phyloP scores from a whole-genome alignment of 2,888 invertebrate genomes.

The Prosopocoilus inquinatus region DNA sequence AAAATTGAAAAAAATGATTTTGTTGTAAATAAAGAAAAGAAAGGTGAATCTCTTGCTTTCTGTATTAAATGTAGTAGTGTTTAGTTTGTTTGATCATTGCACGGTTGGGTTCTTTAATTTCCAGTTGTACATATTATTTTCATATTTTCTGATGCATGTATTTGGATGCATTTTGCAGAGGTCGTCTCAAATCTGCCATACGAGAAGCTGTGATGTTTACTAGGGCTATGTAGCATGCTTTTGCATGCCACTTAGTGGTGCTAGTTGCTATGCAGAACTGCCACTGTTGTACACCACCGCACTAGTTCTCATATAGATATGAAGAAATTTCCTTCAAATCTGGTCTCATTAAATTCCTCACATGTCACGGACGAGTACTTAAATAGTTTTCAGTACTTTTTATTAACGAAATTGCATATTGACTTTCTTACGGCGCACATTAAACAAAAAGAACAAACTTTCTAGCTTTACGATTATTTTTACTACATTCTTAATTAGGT shows the following conservation, averaged over 20 bases:
- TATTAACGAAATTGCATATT: constrained; percentile 7
- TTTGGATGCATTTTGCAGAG: constrained; percentile 69
- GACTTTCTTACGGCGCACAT: no score
- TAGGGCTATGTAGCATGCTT: constrained; percentile 24
- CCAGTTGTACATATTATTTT: neutral
- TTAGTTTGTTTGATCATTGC: no score
- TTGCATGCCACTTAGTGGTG: constrained; percentile 23
- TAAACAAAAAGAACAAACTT: no score
- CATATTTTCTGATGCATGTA: constrained; percentile 28
- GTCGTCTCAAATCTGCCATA: constrained; percentile 88
- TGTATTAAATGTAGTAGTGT: no score
- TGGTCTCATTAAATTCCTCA: no score
- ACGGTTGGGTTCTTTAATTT: no score
- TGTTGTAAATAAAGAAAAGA: no score
- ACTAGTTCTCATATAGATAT: constrained; percentile 27
- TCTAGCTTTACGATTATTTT: neutral
- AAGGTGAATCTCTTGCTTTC: no score
- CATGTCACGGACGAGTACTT: no score
- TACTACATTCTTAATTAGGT: constrained; percentile 10
- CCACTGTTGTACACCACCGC: constrained; percentile 24
- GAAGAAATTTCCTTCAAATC: constrained; percentile 9
- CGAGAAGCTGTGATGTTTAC: constrained; percentile 77
- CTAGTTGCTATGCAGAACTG: constrained; percentile 20
- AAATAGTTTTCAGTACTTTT: neutral
- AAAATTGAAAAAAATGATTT: no score